Evolutionary conservation across 2,888 invertebrate species (phyloP), one percentile per base, ranked within the genome.

Genomic region (Leucophora obtusa): DNA sequence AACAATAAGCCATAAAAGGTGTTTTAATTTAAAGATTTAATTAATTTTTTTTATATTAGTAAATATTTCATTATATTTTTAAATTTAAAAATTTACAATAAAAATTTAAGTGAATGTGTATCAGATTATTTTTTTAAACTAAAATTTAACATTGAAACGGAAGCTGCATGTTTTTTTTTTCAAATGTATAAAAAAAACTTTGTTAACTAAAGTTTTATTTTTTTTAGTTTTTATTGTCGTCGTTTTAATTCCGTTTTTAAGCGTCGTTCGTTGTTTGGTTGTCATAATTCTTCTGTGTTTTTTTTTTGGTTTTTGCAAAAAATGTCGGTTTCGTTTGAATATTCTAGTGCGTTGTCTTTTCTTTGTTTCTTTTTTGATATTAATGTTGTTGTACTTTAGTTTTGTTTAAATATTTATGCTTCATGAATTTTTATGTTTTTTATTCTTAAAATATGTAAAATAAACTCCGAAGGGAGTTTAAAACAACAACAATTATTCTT

Each of bases 191-290:
- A 21, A 11, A 62, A 21, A 18, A 24, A 62, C 47, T 70, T 59
- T 43, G 15, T 66, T 38, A 59, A 54, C 43, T 54, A 24, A 56
- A 65, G 28, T 28, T 59, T 43, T 53, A 17, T 21, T n/a, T 24
- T 58, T n/a, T 53, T 11, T 65, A 24, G 14, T 63, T 65, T 15
- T 53, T 54, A 33, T 68, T 47, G 21, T 50, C 10, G 51, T 60
- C 69, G 51, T 62, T 79, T 79, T 63, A 73, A 79, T 79, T 79
- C 43, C 73, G 70, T 74, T 73, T 74, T 62, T 65, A 70, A 63
- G 69, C 24, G 58, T 68, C 24, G 66, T 68, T 38, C 70, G 38
- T 51, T 68, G 18, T 63, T 28, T 72, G 62, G 18, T 33, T 33
- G 43, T 63, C 33, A 54, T 28, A 62, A 54, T 62, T 14, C 8